These are phyloP conservation scores for Oreochromis mossambicus DNA, from an alignment of 2,797 vertebrate genomes.

Conservation along the genomic window DNA sequence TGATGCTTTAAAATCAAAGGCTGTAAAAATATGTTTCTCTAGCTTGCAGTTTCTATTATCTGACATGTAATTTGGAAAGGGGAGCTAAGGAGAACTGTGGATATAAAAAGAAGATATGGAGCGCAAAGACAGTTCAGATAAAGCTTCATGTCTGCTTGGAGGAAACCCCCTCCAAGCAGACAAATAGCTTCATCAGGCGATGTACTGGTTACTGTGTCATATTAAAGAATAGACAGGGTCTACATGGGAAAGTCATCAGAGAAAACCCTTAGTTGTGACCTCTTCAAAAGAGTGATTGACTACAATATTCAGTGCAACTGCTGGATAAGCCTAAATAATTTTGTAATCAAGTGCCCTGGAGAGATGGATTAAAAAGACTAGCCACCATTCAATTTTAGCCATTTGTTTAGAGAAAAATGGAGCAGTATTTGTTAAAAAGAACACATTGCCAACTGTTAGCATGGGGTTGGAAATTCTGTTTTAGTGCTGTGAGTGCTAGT, in stretches of 20 bases:
- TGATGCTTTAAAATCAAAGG: neutral
- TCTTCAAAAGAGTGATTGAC: neutral
- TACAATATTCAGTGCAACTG: neutral
- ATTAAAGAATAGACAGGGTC: neutral
- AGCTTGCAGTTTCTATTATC: neutral
- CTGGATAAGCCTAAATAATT: neutral
- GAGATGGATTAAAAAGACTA: neutral
- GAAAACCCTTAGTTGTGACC: neutral
- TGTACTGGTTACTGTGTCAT: neutral
- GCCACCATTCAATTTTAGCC: neutral
- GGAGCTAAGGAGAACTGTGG: neutral
- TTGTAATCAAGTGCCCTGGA: neutral
- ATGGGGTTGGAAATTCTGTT: neutral
- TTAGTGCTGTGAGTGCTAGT: neutral
- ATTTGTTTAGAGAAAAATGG: neutral
- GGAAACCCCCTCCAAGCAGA: neutral
- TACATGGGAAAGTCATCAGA: neutral
- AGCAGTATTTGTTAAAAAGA: neutral
- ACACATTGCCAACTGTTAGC: neutral
- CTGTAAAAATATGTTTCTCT: neutral
- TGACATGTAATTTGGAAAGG: neutral
- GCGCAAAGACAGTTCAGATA: neutral
- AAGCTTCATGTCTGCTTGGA: neutral
- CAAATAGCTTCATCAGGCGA: too few relatives aligned
- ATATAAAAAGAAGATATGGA: neutral